Conservation (phyloP, 2,888 invertebrate genomes). For the Sycophila texana region DNA sequence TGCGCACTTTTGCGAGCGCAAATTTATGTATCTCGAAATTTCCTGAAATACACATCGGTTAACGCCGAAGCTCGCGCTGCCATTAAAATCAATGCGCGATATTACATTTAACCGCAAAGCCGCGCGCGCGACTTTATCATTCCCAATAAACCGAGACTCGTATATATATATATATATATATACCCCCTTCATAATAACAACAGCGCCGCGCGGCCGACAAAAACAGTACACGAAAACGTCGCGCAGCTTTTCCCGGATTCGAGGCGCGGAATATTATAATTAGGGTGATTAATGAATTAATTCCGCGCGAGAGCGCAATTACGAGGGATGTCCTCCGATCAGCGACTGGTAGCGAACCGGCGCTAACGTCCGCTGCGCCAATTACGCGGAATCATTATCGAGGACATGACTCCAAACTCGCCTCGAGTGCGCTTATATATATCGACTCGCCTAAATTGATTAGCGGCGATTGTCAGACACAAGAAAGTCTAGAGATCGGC, state of each 20-base stretch:
- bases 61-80: conserved; percentile 17
- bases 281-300: conserved; percentile 46
- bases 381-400: conserved; percentile 45
- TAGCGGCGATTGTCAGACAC: neutral
- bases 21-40: conserved; percentile 31
- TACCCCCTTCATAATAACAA: neutral
- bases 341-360: neutral
- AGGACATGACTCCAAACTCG: neutral
- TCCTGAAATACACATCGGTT: conserved; percentile 13
- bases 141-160: neutral
- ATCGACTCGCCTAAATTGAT: conserved; percentile 27
- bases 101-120: neutral
- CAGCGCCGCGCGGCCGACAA: neutral
- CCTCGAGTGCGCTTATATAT: neutral
- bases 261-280: conserved; percentile 27
- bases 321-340: conserved; percentile 31
- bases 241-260: neutral
- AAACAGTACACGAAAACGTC: neutral
- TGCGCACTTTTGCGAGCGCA: neutral
- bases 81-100: conserved; percentile 4
- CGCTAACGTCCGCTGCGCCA: conserved; percentile 9
- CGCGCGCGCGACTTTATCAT: neutral
- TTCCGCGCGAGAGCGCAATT: conserved; percentile 39
- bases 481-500: neutral
- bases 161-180: too few species aligned